These are phyloP conservation scores for Anas flavirostris DNA, from an alignment of 2,797 vertebrate species.

Conservation along the genomic window DNA sequence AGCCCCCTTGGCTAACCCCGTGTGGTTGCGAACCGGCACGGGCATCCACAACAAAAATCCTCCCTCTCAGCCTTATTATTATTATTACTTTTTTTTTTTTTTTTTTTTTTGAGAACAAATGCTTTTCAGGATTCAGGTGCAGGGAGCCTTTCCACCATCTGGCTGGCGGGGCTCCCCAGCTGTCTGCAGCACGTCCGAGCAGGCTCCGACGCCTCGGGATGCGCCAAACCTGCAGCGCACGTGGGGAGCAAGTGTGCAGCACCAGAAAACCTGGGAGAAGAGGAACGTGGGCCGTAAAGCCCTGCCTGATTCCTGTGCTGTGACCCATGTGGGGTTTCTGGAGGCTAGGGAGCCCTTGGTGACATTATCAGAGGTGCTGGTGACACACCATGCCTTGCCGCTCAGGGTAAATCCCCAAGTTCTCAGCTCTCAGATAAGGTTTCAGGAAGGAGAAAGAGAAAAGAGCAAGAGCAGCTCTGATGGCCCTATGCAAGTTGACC, in stretches of 20 bases:
- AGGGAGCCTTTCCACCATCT: conserved; percentile 62
- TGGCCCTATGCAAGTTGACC: background rate
- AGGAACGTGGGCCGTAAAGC: background rate
- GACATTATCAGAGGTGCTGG: background rate
- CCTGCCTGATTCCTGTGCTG: rapidly evolving
- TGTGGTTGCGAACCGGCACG: background rate
- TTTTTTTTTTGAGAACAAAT: conserved; percentile 51
- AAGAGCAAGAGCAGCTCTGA: background rate
- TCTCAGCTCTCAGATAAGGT: background rate
- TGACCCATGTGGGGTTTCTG: background rate
- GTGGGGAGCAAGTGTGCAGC: conserved; percentile 54
- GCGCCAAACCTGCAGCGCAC: conserved; percentile 47
- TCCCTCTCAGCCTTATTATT: background rate
- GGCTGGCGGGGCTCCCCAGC: conserved; percentile 67
- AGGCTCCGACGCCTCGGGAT: conserved; percentile 16
- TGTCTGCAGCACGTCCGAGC: conserved; percentile 63
- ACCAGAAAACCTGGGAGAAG: background rate
- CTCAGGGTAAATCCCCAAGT: background rate
- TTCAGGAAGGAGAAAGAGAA: background rate
- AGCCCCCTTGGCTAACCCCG: background rate
- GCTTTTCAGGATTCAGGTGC: conserved; percentile 71
- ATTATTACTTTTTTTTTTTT: background rate
- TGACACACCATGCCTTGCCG: background rate
- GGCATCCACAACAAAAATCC: background rate
- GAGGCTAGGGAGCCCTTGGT: background rate